A percentile compares a stretch with the other conserved stretches of the same genome.
Conservation (phyloP, 1,140 invertebrate genomes). For the Amphibalanus amphitrite region DNA sequence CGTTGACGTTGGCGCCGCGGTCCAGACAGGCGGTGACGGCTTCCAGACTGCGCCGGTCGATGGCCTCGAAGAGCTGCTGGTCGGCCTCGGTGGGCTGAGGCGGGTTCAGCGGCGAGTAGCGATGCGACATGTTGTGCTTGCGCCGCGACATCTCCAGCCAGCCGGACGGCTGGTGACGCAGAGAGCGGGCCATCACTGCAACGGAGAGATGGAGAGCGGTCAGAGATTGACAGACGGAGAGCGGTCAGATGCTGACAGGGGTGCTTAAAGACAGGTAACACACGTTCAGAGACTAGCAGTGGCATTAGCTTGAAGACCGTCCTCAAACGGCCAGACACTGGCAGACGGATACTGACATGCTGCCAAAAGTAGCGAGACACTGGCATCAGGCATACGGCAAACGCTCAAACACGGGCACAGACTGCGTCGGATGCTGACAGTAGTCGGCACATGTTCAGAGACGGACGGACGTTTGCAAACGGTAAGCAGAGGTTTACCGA, state of each 20-base stretch:
- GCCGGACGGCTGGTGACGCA: conserved; percentile 2
- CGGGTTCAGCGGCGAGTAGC: neutral
- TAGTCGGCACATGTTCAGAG: too few species aligned
- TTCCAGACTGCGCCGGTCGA: neutral
- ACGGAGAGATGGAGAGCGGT: too few species aligned
- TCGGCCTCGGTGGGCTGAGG: neutral
- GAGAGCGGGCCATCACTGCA: neutral
- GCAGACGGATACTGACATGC: too few species aligned
- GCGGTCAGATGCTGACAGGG: neutral
- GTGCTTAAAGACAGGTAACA: neutral
- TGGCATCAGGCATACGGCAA: too few species aligned
- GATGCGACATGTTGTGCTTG: neutral
- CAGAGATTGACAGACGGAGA: neutral
- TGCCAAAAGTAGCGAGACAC: too few species aligned
- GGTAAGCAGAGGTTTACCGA: too few species aligned
- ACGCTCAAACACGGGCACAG: too few species aligned
- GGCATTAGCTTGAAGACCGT: neutral
- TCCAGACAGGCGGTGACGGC: neutral
- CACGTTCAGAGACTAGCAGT: neutral
- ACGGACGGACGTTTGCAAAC: too few species aligned
- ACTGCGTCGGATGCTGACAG: too few species aligned
- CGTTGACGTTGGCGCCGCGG: conserved; percentile 20
- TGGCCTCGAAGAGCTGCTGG: neutral
- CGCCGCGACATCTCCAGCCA: conserved; percentile 1
- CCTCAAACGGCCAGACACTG: neutral